Base-by-base conservation (phyloP, 2,888 invertebrate species). In the Apotomis betuletana region DNA sequence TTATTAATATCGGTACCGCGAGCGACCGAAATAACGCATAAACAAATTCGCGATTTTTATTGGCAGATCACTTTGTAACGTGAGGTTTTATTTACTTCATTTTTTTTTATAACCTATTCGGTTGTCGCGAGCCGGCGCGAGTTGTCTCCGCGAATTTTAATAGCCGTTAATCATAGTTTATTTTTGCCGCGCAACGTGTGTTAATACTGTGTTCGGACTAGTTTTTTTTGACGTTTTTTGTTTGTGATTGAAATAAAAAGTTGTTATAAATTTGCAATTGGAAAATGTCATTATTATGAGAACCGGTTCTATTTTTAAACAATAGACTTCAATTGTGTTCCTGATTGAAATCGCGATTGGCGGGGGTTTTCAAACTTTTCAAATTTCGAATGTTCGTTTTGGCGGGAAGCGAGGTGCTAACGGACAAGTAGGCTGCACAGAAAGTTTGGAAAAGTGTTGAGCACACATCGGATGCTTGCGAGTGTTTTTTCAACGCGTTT, bases 401-500 rank as follows among this genome's bases (percentile, higher is more conserved):
- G 89, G 90, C 90, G 91, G 89, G 89, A 88, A 87, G 61, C 60
- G 77, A 82, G 85, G 84, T 86, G 88, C 78, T 83, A 85, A 85
- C 81, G 75, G 83, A 83, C 83, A 84, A 87, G 85, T 83, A 86
- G 83, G 84, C 83, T 85, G 85, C 80, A 87, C 89, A 87, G 90
- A 91, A 91, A 92, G 91, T 92, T 91, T 88, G 87, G 88, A 90
- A 91, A 90, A 90, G 90, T 92, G 90, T 90, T 89, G 85, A 89
- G 85, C 80, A 91, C 85, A 91, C 90, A 90, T 86, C 83, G 86
- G 88, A 88, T 89, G 88, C 84, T 85, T 82, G 85, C 89, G 86
- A 90, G 90, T 92, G 91, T 92, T 93, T 92, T 93, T 93, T 92
- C 91, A 91, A 91, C 91, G 91, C 90, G 91, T 91, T 92, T 93